These are phyloP conservation scores for Nesoenas mayeri DNA, from an alignment of 2,113 vertebrate species.

Conservation along the genomic window DNA sequence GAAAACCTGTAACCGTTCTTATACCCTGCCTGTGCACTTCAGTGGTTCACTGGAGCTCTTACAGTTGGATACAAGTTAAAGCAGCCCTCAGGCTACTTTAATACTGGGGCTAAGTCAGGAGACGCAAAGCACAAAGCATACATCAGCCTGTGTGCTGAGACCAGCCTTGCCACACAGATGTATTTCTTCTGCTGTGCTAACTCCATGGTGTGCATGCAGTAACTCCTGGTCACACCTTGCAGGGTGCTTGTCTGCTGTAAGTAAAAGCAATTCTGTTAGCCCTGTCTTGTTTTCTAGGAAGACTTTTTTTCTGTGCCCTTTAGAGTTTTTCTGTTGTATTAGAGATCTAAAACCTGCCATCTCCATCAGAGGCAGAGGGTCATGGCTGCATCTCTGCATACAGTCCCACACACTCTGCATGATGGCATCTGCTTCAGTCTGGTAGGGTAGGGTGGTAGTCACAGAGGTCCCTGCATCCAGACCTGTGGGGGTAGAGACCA, in stretches of 20 bases:
- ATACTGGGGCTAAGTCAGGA: not conserved
- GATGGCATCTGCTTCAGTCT: fast-evolving
- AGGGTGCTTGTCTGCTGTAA: not conserved
- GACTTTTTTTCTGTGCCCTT: not conserved
- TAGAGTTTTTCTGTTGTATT: not conserved
- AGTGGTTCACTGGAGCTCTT: not conserved
- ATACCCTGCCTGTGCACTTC: not conserved
- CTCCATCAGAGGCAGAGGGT: not conserved
- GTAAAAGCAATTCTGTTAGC: not conserved
- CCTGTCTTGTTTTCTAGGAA: not conserved
- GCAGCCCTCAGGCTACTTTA: not conserved
- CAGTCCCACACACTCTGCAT: not conserved
- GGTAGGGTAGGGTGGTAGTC: no score
- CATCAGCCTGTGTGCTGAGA: not conserved
- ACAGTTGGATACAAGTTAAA: not conserved
- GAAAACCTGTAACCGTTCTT: not conserved
- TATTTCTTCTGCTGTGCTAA: not conserved
- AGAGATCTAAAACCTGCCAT: not conserved
- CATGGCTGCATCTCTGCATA: not conserved
- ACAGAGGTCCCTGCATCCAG: not conserved
- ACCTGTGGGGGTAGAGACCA: not conserved
- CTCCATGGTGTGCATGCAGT: no score
- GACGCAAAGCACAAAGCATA: not conserved
- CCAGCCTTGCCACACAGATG: fast-evolving
- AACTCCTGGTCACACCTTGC: not conserved